Percentiles rank a stretch among this genome's conserved stretches.
phyloP scores from a whole-genome alignment of 2,888 invertebrate species.

The Camponotus fellah region DNA sequence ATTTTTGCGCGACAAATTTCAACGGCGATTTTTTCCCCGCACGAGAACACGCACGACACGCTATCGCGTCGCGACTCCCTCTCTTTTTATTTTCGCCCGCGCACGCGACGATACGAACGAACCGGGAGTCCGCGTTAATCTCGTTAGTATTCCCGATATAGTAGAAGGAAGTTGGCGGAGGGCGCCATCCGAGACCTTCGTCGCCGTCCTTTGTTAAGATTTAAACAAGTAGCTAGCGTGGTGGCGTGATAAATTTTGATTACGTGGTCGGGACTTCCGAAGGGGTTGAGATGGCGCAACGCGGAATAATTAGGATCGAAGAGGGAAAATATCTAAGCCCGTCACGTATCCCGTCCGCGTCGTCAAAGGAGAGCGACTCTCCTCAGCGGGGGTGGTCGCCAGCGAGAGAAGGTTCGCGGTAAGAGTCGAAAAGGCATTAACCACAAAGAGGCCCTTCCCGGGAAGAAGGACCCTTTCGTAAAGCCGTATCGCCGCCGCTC shows the following conservation, averaged over 20 bases:
- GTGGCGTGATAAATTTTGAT: slow-evolving; percentile 74
- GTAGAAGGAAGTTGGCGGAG: slow-evolving; percentile 48
- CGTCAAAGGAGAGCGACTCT: slow-evolving; percentile 66
- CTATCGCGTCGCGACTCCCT: neutral
- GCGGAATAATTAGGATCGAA: slow-evolving; percentile 73
- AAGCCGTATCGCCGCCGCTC: slow-evolving; percentile 60
- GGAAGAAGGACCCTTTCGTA: slow-evolving; percentile 55
- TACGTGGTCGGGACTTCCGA: slow-evolving; percentile 64
- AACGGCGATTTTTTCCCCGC: slow-evolving; percentile 46
- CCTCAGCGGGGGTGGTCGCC: slow-evolving; percentile 69
- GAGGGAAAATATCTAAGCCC: slow-evolving; percentile 73
- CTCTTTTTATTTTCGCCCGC: neutral
- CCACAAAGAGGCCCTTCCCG: slow-evolving; percentile 60
- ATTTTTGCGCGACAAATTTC: slow-evolving; percentile 55
- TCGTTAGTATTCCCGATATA: slow-evolving; percentile 65
- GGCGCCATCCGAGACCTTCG: slow-evolving; percentile 31
- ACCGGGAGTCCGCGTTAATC: slow-evolving; percentile 37
- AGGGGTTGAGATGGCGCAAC: slow-evolving; percentile 54
- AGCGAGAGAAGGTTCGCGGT: slow-evolving; percentile 50
- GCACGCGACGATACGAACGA: slow-evolving; percentile 2
- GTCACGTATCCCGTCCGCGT: slow-evolving; percentile 70
- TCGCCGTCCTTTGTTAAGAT: slow-evolving; percentile 67
- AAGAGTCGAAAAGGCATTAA: slow-evolving; percentile 72
- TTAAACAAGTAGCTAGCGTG: slow-evolving; percentile 59
- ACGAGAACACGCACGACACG: neutral